Evolutionary conservation across 2,888 invertebrate genomes (phyloP), one percentile per base, ranked within the genome.

Genomic region (Desoria tigrina): DNA sequence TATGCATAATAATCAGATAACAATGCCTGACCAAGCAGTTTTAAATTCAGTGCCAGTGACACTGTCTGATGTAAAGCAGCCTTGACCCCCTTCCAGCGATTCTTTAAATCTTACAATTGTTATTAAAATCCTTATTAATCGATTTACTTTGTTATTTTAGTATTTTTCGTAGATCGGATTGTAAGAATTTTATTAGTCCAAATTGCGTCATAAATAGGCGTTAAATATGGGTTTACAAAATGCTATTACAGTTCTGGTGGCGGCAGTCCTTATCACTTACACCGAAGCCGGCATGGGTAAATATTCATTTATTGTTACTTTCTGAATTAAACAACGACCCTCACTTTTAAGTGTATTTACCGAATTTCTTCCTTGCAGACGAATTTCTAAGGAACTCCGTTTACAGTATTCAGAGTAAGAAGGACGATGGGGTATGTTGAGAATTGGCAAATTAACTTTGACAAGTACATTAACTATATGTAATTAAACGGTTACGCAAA

Each of bases 361-460:
- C 4, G 32, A 32, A 32, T 32, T 32, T 32, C 4, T 32, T 32
- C 32, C 11, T 58, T 63, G 7, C 45, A 68, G 68, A 53, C 16
- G 49, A 71, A 42, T 71, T 71, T 37, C 42, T 71, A 4, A 42
- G 60, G 18, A 51, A 71, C 24, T 42, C 65, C 2, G 51, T 63
- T 58, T 71, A 71, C 50, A 42, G 63, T 9, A 71, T 71, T 42
- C 60, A 68, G 24, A 68, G 70, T 50, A 61, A 27, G 4, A 42
- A 53, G 26, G 70, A 68, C 26, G 65, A 61, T 27, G 70, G 67
- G 27, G 69, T 69, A 66, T 56, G 63, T 45, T 42, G n/a, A n/a
- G 21, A 1, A n/a, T n/a, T n/a, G n/a, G n/a, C n/a, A n/a, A n/a
- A 45, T 27, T 42, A 2, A 56, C 23, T 37, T 58, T 42, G 21